Evolutionary conservation across 1,140 invertebrate genomes (phyloP).

Genomic region (Mesaphorura yosii): DNA sequence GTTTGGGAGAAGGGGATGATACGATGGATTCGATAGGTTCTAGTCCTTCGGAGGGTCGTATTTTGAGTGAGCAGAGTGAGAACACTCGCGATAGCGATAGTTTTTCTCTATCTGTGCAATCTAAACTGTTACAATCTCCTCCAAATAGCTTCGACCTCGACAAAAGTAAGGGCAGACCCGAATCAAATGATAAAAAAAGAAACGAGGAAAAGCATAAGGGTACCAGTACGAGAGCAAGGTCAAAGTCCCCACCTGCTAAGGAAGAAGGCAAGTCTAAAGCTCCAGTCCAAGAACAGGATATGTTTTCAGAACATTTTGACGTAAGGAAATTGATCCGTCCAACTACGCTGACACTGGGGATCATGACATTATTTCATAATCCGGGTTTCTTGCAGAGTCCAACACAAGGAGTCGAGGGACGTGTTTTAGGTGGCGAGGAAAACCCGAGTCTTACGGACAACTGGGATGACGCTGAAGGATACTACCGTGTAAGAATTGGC

Average conservation of each 20-base stretch:
- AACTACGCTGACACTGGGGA: neutral
- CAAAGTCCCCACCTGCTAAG: neutral
- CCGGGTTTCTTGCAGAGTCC: slow-evolving; percentile 53
- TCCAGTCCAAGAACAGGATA: slow-evolving; percentile 76
- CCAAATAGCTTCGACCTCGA: slow-evolving; percentile 33
- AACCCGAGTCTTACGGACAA: slow-evolving; percentile 92
- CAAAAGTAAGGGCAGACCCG: slow-evolving; percentile 32
- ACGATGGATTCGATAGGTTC: slow-evolving; percentile 37
- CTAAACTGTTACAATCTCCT: slow-evolving; percentile 34
- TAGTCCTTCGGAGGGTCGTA: slow-evolving; percentile 34
- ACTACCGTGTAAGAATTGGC: slow-evolving; percentile 88
- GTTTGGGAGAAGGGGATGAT: slow-evolving; percentile 51
- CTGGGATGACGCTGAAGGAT: slow-evolving; percentile 99
- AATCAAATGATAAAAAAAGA: slow-evolving; percentile 31
- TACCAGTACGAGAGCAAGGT: neutral
- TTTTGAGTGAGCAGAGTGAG: slow-evolving; percentile 35
- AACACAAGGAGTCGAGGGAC: slow-evolving; percentile 46
- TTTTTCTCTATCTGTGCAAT: slow-evolving; percentile 31
- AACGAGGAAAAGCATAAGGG: neutral
- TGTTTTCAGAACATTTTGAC: slow-evolving; percentile 67
- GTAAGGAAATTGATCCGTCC: slow-evolving; percentile 46
- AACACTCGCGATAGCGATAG: slow-evolving; percentile 36
- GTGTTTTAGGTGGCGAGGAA: slow-evolving; percentile 55
- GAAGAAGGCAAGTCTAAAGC: slow-evolving; percentile 39
- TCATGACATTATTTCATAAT: neutral